A percentile compares a stretch with the other conserved stretches of the same genome.
Conservation (phyloP, 2,797 vertebrate genomes). For the Zonotrichia albicollis region DNA sequence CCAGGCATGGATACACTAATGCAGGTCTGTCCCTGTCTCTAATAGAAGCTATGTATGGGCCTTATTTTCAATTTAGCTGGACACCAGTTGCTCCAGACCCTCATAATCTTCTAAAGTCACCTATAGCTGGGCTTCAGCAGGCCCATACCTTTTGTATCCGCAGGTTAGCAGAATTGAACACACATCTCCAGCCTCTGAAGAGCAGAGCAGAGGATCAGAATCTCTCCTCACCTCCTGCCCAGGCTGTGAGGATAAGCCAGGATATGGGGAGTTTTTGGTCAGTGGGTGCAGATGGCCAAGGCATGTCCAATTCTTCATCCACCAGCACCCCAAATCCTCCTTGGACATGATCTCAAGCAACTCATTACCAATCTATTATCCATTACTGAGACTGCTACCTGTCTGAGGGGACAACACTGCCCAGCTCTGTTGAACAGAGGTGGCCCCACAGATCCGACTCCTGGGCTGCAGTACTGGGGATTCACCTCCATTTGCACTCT, state of each 20-base stretch:
- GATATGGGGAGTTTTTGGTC: rapidly evolving
- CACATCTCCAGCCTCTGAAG: background rate
- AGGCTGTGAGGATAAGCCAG: rapidly evolving
- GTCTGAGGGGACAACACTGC: background rate
- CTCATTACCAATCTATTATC: too few species aligned
- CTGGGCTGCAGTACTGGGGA: background rate
- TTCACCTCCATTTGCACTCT: too few species aligned
- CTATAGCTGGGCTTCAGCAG: background rate
- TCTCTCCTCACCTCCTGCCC: background rate
- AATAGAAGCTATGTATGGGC: rapidly evolving
- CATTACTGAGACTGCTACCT: rapidly evolving
- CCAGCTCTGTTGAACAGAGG: too few species aligned
- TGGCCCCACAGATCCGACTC: rapidly evolving
- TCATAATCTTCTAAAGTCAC: rapidly evolving
- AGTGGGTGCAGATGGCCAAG: too few species aligned
- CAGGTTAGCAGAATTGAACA: rapidly evolving
- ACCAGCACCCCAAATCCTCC: background rate
- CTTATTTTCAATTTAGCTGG: background rate
- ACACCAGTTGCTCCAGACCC: background rate
- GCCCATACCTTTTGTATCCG: background rate
- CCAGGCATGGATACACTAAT: too few species aligned
- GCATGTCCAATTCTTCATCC: too few species aligned
- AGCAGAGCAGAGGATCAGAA: background rate
- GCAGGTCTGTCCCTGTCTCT: background rate
- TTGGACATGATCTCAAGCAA: background rate